phyloP scores from a whole-genome alignment of 2,888 invertebrate genomes.

The Orchesellides sinensis region DNA sequence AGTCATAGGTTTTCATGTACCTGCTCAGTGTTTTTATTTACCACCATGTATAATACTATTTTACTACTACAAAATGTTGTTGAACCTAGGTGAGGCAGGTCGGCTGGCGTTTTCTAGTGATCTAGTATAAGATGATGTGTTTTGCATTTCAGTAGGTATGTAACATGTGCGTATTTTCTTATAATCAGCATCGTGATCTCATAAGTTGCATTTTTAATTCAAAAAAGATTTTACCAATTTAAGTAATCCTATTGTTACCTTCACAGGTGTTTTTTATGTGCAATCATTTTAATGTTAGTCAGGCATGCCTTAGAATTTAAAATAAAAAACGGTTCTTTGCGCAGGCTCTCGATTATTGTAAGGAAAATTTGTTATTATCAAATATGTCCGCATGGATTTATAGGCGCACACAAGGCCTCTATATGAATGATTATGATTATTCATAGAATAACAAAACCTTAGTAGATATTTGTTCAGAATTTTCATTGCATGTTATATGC shows the following conservation, averaged over 20 bases:
- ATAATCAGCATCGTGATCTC: conserved; percentile 25
- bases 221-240: conserved; percentile 21
- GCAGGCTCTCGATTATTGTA: too few relatives aligned
- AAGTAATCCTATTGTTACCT: conserved; percentile 5
- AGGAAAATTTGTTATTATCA: neutral
- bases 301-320: conserved; percentile 42
- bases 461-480: too few relatives aligned
- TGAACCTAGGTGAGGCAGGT: conserved; percentile 57
- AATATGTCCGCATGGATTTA: neutral
- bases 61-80: conserved; percentile 31
- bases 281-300: conserved; percentile 43
- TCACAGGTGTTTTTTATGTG: neutral
- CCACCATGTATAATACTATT: neutral
- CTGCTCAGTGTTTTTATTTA: too few relatives aligned
- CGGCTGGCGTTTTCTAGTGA: conserved; percentile 17
- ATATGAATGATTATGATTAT: too few relatives aligned
- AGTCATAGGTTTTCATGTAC: neutral
- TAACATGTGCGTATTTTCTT: neutral
- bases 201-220: conserved; percentile 37
- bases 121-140: conserved; percentile 24
- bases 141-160: neutral
- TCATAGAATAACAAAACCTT: too few relatives aligned
- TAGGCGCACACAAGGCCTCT: too few relatives aligned
- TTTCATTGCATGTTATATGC: too few relatives aligned
- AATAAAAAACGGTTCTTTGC: conserved; percentile 43